Conservation (phyloP, 2,113 vertebrate genomes). For the Aldabrachelys gigantea region DNA sequence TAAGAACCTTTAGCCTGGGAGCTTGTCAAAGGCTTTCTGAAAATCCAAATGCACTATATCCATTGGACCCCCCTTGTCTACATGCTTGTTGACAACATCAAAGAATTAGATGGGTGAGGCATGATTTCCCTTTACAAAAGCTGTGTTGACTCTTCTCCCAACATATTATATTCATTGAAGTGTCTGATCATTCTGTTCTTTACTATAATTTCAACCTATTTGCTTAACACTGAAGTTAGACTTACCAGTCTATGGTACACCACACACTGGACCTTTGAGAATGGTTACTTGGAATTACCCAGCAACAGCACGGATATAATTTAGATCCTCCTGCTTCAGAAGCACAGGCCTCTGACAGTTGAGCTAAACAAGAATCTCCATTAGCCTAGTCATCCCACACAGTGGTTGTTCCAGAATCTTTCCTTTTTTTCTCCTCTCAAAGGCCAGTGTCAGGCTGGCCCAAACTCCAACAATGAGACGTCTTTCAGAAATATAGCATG, state of each 20-base stretch:
- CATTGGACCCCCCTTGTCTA: background rate
- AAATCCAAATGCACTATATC: background rate
- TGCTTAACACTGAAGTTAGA: background rate
- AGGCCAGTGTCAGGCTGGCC: background rate
- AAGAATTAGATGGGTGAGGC: background rate
- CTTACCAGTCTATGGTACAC: background rate
- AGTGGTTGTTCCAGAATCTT: accelerated
- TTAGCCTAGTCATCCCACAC: background rate
- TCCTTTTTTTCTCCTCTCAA: background rate
- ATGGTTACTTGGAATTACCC: background rate
- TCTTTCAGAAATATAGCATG: background rate
- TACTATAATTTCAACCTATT: background rate
- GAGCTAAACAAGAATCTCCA: background rate
- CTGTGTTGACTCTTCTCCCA: background rate
- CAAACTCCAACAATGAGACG: background rate
- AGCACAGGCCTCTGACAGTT: background rate
- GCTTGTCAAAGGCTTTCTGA: background rate
- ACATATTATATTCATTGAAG: background rate
- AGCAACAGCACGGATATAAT: background rate
- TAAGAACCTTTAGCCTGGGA: background rate
- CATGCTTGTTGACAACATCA: background rate
- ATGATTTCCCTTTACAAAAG: background rate
- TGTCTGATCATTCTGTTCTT: background rate
- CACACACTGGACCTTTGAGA: background rate
- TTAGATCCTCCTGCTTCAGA: background rate